A percentile compares a stretch with the other conserved stretches of the same genome.
These are phyloP conservation scores for Brienomyrus brachyistius DNA, from an alignment of 2,113 vertebrate species.

Conservation along the genomic window DNA sequence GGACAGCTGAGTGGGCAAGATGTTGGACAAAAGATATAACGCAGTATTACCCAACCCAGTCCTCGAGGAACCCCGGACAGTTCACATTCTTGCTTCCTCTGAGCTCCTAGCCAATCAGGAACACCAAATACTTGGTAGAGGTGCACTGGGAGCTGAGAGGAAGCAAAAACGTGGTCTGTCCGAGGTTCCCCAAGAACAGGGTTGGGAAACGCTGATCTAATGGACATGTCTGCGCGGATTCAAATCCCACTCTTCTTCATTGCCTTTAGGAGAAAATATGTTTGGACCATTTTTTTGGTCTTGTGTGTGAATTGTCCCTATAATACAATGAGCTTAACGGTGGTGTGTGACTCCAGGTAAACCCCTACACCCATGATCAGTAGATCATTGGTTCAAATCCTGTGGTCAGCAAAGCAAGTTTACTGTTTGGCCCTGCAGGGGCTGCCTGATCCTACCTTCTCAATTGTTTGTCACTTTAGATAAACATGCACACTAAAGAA, in stretches of 20 bases:
- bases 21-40: not conserved
- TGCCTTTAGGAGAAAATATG: not conserved
- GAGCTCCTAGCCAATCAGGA: no score
- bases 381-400: not conserved
- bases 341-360: not conserved
- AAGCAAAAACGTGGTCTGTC: no score
- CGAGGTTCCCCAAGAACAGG: no score
- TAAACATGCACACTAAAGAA: not conserved
- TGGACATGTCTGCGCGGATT: not conserved
- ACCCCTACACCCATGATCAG: not conserved
- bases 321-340: not conserved
- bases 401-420: not conserved
- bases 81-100: no score
- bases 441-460: not conserved
- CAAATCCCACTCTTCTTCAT: not conserved
- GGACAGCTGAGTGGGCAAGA: not conserved
- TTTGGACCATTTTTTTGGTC: not conserved
- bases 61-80: no score
- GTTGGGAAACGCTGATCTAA: not conserved
- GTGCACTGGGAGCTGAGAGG: no score
- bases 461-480: not conserved
- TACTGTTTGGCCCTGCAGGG: not conserved
- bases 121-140: no score
- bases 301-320: not conserved
- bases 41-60: not conserved